Conservation (phyloP, 2,797 vertebrate genomes). For the Ceyx erithaca region DNA sequence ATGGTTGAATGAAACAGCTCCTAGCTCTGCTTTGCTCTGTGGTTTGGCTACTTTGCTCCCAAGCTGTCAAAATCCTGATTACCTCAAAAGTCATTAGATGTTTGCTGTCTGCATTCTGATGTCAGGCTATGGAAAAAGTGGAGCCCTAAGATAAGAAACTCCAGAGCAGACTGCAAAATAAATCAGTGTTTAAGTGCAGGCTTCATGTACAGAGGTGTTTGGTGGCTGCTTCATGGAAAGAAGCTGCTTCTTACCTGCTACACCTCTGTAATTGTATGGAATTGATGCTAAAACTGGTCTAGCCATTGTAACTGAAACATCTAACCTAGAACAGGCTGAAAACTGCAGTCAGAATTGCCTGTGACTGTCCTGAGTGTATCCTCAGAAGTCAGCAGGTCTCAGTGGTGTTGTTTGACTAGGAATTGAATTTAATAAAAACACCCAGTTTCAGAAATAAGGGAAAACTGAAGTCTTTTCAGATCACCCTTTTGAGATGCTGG, state of each 20-base stretch:
- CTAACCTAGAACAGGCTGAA: not conserved
- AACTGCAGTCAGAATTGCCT: not conserved
- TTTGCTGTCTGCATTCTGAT: not conserved
- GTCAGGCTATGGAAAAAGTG: not conserved
- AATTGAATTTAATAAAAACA: not conserved
- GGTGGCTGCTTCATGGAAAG: not conserved
- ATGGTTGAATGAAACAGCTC: not conserved
- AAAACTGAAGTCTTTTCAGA: not conserved
- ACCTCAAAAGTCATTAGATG: not conserved
- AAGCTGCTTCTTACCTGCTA: not conserved
- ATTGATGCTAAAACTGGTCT: not conserved
- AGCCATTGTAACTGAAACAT: not conserved
- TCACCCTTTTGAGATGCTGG: not conserved
- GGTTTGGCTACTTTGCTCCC: constrained; percentile 4
- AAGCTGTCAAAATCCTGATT: not conserved
- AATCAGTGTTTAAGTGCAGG: not conserved
- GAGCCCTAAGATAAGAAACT: not conserved
- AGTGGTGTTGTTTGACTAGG: not conserved
- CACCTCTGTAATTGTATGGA: not conserved
- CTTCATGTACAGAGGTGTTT: not conserved
- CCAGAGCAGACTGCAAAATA: not conserved
- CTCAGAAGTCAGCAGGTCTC: not conserved
- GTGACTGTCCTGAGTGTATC: not conserved
- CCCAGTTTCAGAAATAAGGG: not conserved
- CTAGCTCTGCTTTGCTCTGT: not conserved